Base-by-base conservation (phyloP, 2,797 vertebrate species). In the Helicolenus hilgendorfi region DNA sequence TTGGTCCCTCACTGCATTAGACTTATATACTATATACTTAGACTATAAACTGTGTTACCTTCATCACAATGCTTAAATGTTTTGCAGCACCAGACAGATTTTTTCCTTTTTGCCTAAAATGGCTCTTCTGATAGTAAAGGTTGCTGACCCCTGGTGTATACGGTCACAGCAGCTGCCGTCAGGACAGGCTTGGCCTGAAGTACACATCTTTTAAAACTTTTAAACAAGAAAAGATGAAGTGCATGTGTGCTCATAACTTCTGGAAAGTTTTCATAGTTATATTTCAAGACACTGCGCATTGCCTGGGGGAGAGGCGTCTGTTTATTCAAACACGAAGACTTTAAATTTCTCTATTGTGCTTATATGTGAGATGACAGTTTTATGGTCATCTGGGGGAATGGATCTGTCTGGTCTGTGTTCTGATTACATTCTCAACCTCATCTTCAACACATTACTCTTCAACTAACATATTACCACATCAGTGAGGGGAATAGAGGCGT, bases 271-370 rank as follows among this genome's bases (percentile, higher is more conserved):
- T 3, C 31, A 41, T 2, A 11, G 68, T 22, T 36, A 10, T 68
- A 60, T 70, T 63, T 27, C 49, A 18, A 22, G 14, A 29, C 31
- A 26, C 14, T 11, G 60, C 1, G 26, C 4, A n/a, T 41, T 74
- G 70, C 41, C 33, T 26, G 11, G 31, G 38, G 55, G 33, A 22
- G 18, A 55, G 27, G 11, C 3, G 2, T 72, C 27, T 68, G 20
- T 84, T 77, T 81, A 45, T 67, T 83, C 24, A 49, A 33, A 11
- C 18, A 24, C 59, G n/a, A 58, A 56, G 79, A 79, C 49, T 13
- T 53, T 74, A 22, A 55, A 26, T 31, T 26, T 72, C 29, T 35
- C 14, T 6, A 10, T 18, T 72, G 79, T 45, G 38, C 14, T 53
- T 56, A 20, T 29, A 29, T 3, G 1, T 7, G 14, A 11, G 45